These are phyloP conservation scores for Fabriciana adippe DNA, from an alignment of 2,888 invertebrate species.

Conservation along the genomic window DNA sequence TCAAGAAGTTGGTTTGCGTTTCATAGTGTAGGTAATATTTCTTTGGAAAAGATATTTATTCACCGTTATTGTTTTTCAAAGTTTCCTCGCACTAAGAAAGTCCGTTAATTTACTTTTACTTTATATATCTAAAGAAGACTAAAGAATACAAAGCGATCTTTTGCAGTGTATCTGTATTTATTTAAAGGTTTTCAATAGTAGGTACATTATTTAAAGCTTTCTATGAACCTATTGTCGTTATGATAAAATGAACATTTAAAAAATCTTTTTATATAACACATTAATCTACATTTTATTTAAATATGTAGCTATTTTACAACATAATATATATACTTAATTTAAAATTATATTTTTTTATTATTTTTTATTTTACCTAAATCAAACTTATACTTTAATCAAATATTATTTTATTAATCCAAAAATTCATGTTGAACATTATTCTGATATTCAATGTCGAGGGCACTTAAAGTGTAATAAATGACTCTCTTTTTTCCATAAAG, in stretches of 20 bases:
- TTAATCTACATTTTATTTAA: too few relatives aligned
- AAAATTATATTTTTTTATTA: too few relatives aligned
- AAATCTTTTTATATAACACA: too few relatives aligned
- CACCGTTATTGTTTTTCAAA: constrained; percentile 34
- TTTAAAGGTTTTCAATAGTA: constrained; percentile 16
- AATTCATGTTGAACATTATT: too few relatives aligned
- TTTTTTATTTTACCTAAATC: too few relatives aligned
- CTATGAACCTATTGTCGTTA: not conserved
- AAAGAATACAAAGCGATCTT: constrained; percentile 36
- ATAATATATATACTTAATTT: too few relatives aligned
- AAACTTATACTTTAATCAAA: too few relatives aligned
- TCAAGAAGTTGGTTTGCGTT: constrained; percentile 35
- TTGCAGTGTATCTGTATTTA: constrained; percentile 28
- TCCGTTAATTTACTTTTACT: constrained; percentile 35
- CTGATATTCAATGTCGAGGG: too few relatives aligned
- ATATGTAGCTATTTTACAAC: too few relatives aligned
- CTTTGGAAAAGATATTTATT: constrained; percentile 29
- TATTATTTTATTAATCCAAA: too few relatives aligned
- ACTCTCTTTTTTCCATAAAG: not conserved
- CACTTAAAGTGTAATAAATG: too few relatives aligned
- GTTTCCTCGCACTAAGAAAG: constrained; percentile 28
- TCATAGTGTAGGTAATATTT: constrained; percentile 31
- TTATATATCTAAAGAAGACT: constrained; percentile 28
- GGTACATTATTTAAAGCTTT: constrained; percentile 1
- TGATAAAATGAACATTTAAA: too few relatives aligned